Base-by-base conservation (phyloP, 1,140 invertebrate species). In the Ceratosolen fusciceps region DNA sequence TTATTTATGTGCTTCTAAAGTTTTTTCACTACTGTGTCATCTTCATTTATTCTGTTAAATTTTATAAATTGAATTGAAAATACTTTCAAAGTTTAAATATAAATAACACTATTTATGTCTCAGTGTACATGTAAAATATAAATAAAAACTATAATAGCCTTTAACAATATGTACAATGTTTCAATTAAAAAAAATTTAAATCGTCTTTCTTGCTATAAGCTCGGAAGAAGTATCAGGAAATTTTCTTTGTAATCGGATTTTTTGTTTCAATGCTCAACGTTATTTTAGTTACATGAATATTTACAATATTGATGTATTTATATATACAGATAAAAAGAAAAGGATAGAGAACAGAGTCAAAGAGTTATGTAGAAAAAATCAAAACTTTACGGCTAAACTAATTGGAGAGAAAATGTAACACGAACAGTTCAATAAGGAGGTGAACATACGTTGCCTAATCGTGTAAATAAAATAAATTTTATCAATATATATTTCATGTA, bases 271-370 rank as follows among this genome's bases (percentile, higher is more conserved):
- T n/a, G n/a, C n/a, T n/a, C n/a, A n/a, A n/a, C n/a, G n/a, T n/a
- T n/a, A n/a, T n/a, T n/a, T n/a, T n/a, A n/a, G n/a, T n/a, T n/a
- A n/a, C n/a, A n/a, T n/a, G n/a, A n/a, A n/a, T n/a, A 76, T 67
- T 26, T 62, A 76, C 67, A 54, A 31, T 16, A 26, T 43, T 16
- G n/a, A 58, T 37, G 29, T n/a, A 67, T 76, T 67, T 76, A 52
- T 67, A 76, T 67, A 76, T 67, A 72, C 75, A 58, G 71, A 58
- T 24, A 78, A 43, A 49, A 24, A 72, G 56, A 47, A 19, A 49
- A 37, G 47, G 72, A 72, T 58, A 77, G 60, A 16, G 39, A 19
- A 43, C 7, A 37, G 60, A 65, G 12, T 14, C 31, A 37, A n/a
- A 34, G 19, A 65, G n/a, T n/a, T 8, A 68, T 8, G n/a, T n/a